These are phyloP conservation scores for Psilanteris sp. DNA, from an alignment of 1,140 invertebrate species.

Conservation along the genomic window DNA sequence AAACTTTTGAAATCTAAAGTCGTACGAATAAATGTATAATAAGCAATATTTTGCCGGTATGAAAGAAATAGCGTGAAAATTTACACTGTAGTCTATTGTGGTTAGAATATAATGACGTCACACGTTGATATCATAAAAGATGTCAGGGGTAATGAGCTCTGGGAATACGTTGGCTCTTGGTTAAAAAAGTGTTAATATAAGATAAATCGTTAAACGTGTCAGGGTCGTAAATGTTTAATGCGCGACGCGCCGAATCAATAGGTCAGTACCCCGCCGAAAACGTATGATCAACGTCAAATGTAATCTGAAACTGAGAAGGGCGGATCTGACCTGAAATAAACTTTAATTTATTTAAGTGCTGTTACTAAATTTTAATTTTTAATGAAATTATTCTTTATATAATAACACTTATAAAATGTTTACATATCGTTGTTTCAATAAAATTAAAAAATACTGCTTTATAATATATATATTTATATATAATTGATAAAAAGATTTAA, in stretches of 20 bases:
- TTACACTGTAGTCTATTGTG: background rate
- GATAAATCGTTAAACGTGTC: slow-evolving; percentile 43
- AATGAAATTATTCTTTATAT: background rate
- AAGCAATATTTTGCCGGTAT: background rate
- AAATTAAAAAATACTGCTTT: no score
- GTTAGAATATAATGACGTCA: background rate
- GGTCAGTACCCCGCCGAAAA: slow-evolving; percentile 43
- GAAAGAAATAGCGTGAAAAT: slow-evolving; percentile 1
- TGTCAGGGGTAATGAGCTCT: slow-evolving; percentile 20
- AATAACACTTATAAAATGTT: no score
- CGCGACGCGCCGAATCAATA: slow-evolving; percentile 31
- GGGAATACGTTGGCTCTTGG: background rate
- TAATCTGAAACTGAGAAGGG: slow-evolving; percentile 3
- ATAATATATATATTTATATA: no score
- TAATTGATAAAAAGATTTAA: no score
- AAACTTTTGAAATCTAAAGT: no score
- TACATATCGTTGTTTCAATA: no score
- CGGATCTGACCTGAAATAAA: slow-evolving; percentile 12
- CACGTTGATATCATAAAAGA: slow-evolving; percentile 11
- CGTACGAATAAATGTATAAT: no score
- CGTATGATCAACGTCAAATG: slow-evolving; percentile 32
- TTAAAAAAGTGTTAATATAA: slow-evolving; percentile 35
- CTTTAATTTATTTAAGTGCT: slow-evolving; percentile 30
- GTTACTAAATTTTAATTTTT: background rate
- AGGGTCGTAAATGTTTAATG: slow-evolving; percentile 42